Evolutionary conservation across 2,113 vertebrate species (phyloP), one percentile per base, ranked within the genome.

Genomic region (zebrafish (Danio rerio)): DNA sequence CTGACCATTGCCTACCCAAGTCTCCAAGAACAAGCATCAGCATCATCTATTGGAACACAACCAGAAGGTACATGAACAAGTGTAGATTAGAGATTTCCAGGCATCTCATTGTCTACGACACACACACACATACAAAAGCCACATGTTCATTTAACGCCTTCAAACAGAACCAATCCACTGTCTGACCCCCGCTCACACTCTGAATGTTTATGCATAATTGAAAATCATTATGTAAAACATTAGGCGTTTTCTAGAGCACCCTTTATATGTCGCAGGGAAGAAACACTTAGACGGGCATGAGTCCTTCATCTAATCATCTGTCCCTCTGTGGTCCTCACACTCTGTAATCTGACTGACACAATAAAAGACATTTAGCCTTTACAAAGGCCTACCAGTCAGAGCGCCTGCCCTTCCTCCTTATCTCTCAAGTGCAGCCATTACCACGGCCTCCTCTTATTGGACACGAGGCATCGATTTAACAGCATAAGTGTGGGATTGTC

Each of bases 391-490:
- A 43, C 55, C 40, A 65, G 70, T 66, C 76, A 79, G 62, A 66
- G 40, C 1, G 45, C 6, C 70, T 74, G 31, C 42, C 76, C 69
- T 80, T 47, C 61, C 69, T 84, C 61, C 49, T 65, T 76, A 72
- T 52, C 83, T 63, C 69, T 75, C 69, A 63, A 52, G 21, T 49
- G 20, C 58, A 75, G 59, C 69, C 50, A 75, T 31, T 62, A 75
- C 15, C 62, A 66, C 3, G 5, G 21, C 62, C 50, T 68, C 72
- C 66, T 75, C 70, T 68, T 55, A 79, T 79, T 94, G 93, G 89
- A 92, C 86, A 94, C 92, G 92, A 92, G 91, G 92, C 92, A 90
- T 95, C 91, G 93, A 94, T 96, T 94, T 94, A 94, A 93, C 93
- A 89, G 94, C 91, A 85, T 89, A 95, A 95, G 87, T 93, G 92